Conservation (phyloP, 2,888 invertebrate genomes). For the Mimachlamys varia region DNA sequence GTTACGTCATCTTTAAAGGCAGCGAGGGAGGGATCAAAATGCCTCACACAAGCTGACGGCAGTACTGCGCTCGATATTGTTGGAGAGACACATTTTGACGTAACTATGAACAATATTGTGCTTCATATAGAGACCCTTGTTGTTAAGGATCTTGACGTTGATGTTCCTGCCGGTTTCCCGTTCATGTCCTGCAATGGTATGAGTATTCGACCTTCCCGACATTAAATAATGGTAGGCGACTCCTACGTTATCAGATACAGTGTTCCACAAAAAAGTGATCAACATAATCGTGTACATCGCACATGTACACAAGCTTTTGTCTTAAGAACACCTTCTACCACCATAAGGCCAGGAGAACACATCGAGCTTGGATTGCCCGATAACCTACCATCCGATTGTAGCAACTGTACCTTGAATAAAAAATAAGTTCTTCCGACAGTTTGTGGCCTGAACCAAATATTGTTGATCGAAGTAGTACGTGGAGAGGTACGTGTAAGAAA, state of each 20-base stretch:
- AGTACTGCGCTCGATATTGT: conserved; percentile 32
- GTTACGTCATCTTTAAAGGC: too few relatives aligned
- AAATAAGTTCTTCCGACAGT: not conserved
- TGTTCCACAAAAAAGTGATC: not conserved
- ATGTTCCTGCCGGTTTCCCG: conserved; percentile 52
- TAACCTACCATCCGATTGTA: too few relatives aligned
- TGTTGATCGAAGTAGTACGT: conserved; percentile 42
- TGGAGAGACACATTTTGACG: conserved; percentile 39
- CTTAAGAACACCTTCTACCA: conserved; percentile 38
- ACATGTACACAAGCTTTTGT: conserved; percentile 46
- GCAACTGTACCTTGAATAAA: too few relatives aligned
- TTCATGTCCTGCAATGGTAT: conserved; percentile 56
- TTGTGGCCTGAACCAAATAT: conserved; percentile 40
- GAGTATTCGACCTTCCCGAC: conserved; percentile 48
- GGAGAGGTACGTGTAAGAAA: conserved; percentile 51
- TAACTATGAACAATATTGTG: conserved; percentile 34
- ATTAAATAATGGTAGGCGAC: conserved; percentile 43
- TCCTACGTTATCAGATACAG: conserved; percentile 32
- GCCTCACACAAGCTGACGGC: conserved; percentile 32
- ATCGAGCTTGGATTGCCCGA: conserved; percentile 37
- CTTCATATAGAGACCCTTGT: conserved; percentile 51
- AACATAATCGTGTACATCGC: conserved; percentile 40
- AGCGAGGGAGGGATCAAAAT: too few relatives aligned
- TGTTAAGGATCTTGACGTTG: conserved; percentile 55
- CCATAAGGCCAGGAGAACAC: conserved; percentile 50